phyloP scores from a whole-genome alignment of 2,888 invertebrate genomes.

The Sialis fuliginosa region DNA sequence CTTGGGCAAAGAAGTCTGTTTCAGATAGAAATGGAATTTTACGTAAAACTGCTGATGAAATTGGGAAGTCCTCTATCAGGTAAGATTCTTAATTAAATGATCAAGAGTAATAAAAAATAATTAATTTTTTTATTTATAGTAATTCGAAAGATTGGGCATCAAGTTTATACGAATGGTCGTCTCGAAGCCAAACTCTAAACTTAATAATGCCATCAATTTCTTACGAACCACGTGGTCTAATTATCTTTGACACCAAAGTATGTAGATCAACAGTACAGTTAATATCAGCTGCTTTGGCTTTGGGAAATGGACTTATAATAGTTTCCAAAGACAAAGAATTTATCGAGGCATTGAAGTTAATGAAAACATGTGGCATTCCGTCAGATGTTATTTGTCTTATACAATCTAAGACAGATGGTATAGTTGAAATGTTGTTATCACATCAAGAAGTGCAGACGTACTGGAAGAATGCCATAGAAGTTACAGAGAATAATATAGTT shows the following conservation, averaged over 20 bases:
- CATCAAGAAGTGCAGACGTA: constrained; percentile 7
- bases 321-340: constrained; percentile 8
- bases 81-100: no score
- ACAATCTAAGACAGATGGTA: constrained; percentile 4
- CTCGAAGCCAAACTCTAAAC: not conserved
- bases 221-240: constrained; percentile 12
- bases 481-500: no score
- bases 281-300: constrained; percentile 16
- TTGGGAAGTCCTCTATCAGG: not conserved
- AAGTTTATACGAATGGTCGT: not conserved
- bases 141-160: not conserved
- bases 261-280: constrained; percentile 7
- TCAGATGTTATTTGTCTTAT: constrained; percentile 7
- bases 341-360: constrained; percentile 10
- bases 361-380: constrained; percentile 13
- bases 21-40: not conserved
- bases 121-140: not conserved
- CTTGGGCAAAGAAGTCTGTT: not conserved
- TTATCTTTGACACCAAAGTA: constrained; percentile 13
- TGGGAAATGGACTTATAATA: constrained; percentile 20
- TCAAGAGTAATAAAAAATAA: not conserved
- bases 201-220: not conserved
- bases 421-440: constrained; percentile 4
- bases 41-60: not conserved
- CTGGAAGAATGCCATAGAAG: no score